Evolutionary conservation across 2,113 vertebrate genomes (phyloP).

Genomic region (Peromyscus polionotus): DNA sequence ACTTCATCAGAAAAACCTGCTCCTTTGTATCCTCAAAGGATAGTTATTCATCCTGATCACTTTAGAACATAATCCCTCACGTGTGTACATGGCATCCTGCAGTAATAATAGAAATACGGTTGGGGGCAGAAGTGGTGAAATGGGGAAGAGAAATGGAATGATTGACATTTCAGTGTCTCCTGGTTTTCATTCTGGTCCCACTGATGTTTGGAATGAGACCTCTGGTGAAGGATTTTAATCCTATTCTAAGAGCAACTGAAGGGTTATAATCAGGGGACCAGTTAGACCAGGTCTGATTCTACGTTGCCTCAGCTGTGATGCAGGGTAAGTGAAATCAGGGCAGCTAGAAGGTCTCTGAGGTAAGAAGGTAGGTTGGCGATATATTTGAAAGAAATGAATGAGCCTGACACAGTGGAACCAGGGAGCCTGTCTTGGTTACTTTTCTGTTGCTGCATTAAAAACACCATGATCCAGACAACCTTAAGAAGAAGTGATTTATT

Average conservation of each 20-base stretch:
- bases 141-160: not conserved
- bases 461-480: no score
- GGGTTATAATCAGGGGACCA: not conserved
- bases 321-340: not conserved
- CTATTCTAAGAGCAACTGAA: slow-evolving; percentile 40
- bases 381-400: not conserved
- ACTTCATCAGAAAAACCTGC: not conserved
- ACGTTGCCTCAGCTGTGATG: not conserved
- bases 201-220: not conserved
- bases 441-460: not conserved
- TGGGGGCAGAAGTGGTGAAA: not conserved
- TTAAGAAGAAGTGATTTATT: not conserved
- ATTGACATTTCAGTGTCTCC: not conserved
- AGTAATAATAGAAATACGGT: not conserved
- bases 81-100: not conserved
- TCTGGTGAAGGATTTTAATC: not conserved
- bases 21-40: not conserved
- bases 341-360: not conserved
- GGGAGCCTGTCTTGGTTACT: not conserved
- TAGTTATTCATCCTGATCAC: not conserved
- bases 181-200: not conserved
- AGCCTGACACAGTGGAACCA: not conserved
- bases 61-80: not conserved
- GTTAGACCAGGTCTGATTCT: not conserved
- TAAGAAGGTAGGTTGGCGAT: not conserved